These are phyloP conservation scores for Dipodomys ordii DNA, from an alignment of 2,113 vertebrate genomes.

Conservation along the genomic window DNA sequence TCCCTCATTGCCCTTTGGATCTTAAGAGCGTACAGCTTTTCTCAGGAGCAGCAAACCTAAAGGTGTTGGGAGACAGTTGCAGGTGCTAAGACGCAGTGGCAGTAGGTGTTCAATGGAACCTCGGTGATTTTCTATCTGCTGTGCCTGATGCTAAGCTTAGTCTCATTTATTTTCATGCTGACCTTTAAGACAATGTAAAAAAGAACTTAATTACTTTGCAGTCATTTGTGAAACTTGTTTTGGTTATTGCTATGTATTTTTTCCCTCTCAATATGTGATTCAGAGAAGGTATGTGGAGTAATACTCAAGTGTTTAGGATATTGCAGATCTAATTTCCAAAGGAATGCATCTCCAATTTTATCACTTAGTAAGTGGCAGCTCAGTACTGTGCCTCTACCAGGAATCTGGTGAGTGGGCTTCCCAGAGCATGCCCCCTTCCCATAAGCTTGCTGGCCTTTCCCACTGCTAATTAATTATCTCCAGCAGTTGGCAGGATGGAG, in stretches of 20 bases:
- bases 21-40: neutral
- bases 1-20: neutral
- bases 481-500: neutral
- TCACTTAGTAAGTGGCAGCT: neutral
- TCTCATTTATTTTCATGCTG: conserved; percentile 34
- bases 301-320: neutral
- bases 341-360: neutral
- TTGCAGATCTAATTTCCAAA: neutral
- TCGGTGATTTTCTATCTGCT: neutral
- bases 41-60: neutral
- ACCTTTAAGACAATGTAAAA: conserved; percentile 61
- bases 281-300: neutral
- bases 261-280: conserved; percentile 23
- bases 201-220: conserved; percentile 60
- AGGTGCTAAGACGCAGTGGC: neutral
- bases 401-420: too few species aligned
- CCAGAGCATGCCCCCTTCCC: neutral
- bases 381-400: neutral
- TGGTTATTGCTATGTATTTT: conserved; percentile 30
- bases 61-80: neutral
- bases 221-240: conserved; percentile 64
- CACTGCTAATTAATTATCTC: neutral
- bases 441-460: neutral
- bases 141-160: neutral
- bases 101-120: neutral